Conservation (phyloP, 2,888 invertebrate genomes). For the Odontothrips loti region DNA sequence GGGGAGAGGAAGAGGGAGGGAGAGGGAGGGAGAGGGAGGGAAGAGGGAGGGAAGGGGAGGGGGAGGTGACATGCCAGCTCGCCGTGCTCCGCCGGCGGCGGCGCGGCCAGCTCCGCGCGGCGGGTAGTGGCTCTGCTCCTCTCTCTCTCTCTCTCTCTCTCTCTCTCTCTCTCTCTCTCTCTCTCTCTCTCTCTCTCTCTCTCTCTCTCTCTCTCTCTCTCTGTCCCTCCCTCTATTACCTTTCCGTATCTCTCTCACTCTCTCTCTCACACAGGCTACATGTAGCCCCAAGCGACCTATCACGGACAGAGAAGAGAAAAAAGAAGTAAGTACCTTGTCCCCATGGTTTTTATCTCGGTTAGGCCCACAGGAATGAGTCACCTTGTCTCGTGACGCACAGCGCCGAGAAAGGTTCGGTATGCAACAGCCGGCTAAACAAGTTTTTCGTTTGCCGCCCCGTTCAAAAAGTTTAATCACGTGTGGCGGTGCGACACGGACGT, state of each 20-base stretch:
- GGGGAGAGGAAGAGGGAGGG: not conserved
- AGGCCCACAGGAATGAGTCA: not conserved
- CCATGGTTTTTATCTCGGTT: slow-evolving; percentile 1
- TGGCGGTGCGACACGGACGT: no score
- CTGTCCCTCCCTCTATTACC: no score
- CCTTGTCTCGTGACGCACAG: not conserved
- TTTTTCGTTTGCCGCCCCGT: no score
- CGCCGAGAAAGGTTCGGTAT: not conserved
- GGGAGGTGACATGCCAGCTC: not conserved
- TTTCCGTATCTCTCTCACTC: not conserved
- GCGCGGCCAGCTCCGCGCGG: not conserved
- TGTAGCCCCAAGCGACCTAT: slow-evolving; percentile 12
- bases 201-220: no score
- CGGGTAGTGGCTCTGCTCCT: no score
- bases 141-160: no score
- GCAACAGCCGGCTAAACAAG: not conserved
- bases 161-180: no score
- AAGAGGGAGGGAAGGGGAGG: not conserved
- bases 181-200: no score
- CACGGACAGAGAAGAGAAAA: not conserved
- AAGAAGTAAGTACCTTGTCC: slow-evolving; percentile 9
- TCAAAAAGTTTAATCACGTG: no score
- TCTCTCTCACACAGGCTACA: not conserved
- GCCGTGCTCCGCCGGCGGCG: not conserved
- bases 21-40: not conserved